Conservation (phyloP, 1,140 invertebrate genomes). For the Rhynchophorus ferrugineus region DNA sequence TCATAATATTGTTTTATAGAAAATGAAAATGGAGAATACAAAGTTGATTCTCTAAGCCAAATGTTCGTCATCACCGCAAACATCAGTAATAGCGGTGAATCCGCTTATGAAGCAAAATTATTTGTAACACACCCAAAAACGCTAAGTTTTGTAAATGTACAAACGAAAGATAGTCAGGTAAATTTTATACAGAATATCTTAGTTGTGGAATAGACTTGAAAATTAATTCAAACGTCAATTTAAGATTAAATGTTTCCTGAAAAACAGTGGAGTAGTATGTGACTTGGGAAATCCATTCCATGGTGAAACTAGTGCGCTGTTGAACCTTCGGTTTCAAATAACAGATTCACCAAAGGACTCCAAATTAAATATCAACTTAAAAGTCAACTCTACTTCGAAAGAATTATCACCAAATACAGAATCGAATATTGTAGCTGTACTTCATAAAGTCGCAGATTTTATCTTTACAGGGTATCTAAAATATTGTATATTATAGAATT, state of each 20-base stretch:
- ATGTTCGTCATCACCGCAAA: constrained; percentile 70
- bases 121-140: constrained; percentile 70
- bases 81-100: constrained; percentile 73
- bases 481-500: neutral
- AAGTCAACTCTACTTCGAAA: constrained; percentile 81
- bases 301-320: constrained; percentile 48
- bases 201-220: too few relatives aligned
- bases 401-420: constrained; percentile 52
- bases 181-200: too few relatives aligned
- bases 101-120: constrained; percentile 84
- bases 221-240: too few relatives aligned
- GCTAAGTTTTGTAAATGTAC: constrained; percentile 61
- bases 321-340: constrained; percentile 74
- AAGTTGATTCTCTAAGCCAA: constrained; percentile 42
- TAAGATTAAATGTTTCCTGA: constrained; percentile 51
- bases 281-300: constrained; percentile 85
- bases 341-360: constrained; percentile 60
- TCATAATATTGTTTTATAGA: constrained; percentile 7
- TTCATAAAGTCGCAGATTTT: constrained; percentile 76
- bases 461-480: constrained; percentile 64
- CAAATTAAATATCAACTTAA: constrained; percentile 62
- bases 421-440: constrained; percentile 51
- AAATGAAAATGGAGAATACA: constrained; percentile 12
- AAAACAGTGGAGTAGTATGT: constrained; percentile 69
- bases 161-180: constrained; percentile 21